A percentile compares a stretch with the other conserved stretches of the same genome.
Evolutionary conservation across 1,140 invertebrate species (phyloP).

Genomic region (Drosophila rufa): DNA sequence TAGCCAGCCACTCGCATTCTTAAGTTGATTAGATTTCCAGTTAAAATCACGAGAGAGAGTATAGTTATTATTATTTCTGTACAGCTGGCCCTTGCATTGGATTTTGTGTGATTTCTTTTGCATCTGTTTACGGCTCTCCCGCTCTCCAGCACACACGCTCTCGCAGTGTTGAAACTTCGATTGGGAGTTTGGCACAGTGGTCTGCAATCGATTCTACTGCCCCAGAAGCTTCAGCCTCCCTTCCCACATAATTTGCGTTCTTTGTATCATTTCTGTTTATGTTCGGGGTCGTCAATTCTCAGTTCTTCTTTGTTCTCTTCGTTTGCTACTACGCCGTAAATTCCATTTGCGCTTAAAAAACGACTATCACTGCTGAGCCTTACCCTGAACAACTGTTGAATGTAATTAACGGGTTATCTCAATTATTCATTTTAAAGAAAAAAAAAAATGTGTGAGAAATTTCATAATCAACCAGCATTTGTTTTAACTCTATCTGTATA

Average conservation of each 20-base stretch:
- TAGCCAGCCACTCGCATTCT: constrained; percentile 23
- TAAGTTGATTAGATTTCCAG: constrained; percentile 65
- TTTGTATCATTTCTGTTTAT: constrained; percentile 31
- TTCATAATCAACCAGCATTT: not conserved
- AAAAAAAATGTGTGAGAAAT: not conserved
- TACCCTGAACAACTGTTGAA: constrained; percentile 22
- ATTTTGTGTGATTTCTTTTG: constrained; percentile 64
- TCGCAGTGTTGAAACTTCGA: constrained; percentile 34
- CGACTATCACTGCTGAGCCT: constrained; percentile 31
- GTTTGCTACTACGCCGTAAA: constrained; percentile 48
- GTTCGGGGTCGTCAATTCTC: constrained; percentile 61
- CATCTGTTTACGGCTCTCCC: constrained; percentile 50
- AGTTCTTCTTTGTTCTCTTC: constrained; percentile 57
- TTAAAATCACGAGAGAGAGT: constrained; percentile 17
- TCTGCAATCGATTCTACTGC: constrained; percentile 14
- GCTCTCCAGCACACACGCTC: constrained; percentile 6
- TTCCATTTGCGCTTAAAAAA: constrained; percentile 36
- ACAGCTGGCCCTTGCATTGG: constrained; percentile 48
- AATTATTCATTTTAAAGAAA: not conserved
- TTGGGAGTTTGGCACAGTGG: constrained; percentile 55
- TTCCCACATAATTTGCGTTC: constrained; percentile 37
- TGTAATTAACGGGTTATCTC: constrained; percentile 18
- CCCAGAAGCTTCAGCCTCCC: constrained; percentile 7
- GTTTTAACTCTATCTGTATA: not conserved
- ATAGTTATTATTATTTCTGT: constrained; percentile 31